Conservation (phyloP, 2,113 vertebrate genomes). For the Hemibagrus wyckioides region DNA sequence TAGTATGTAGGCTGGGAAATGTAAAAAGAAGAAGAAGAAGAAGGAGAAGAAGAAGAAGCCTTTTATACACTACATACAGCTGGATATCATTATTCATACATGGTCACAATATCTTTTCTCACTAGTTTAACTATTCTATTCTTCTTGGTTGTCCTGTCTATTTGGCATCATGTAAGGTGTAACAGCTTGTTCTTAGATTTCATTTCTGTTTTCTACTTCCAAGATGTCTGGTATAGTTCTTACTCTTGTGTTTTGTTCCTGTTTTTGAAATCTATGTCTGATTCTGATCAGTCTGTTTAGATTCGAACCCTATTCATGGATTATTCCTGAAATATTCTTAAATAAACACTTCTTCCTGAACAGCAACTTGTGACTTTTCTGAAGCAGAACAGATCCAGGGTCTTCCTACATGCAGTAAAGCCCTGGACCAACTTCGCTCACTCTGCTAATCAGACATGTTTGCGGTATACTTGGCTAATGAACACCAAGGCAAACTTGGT, state of each 20-base stretch:
- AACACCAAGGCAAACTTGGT: not conserved
- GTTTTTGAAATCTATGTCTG: not conserved
- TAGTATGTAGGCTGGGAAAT: not conserved
- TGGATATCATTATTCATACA: not conserved
- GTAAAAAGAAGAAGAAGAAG: not conserved
- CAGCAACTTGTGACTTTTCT: not conserved
- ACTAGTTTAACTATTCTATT: not conserved
- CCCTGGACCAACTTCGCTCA: not conserved
- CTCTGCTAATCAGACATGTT: not conserved
- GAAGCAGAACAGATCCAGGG: not conserved
- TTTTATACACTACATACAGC: not conserved
- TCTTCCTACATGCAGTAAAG: not conserved
- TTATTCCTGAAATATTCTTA: not conserved
- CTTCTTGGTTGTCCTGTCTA: not conserved
- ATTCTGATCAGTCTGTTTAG: not conserved
- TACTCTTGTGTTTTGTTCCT: not conserved
- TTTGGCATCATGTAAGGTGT: not conserved
- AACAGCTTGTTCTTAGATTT: not conserved
- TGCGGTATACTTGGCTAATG: not conserved
- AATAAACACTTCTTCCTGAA: not conserved
- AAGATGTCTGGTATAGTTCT: not conserved
- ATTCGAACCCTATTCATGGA: not conserved
- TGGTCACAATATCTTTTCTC: not conserved
- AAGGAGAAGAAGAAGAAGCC: too few relatives aligned
- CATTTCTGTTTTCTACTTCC: slow-evolving; percentile 18